Percentiles rank a stretch among this genome's conserved stretches.
Evolutionary conservation across 2,113 vertebrate species (phyloP).

Genomic region (Takifugu bimaculatus): DNA sequence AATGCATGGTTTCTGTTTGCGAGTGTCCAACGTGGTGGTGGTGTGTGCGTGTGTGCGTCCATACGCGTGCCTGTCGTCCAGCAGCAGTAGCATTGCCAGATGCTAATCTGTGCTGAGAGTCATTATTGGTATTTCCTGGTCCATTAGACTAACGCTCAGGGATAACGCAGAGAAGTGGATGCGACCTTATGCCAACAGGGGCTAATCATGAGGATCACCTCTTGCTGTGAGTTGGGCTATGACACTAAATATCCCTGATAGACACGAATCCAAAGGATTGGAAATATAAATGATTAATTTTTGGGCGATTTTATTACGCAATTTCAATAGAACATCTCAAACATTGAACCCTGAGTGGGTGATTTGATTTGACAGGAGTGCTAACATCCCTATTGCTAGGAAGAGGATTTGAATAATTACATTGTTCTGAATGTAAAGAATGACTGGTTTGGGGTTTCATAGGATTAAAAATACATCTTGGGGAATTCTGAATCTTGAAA

Average conservation of each 20-base stretch:
- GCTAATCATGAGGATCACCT: conserved; percentile 64
- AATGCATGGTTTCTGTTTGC: conserved; percentile 13
- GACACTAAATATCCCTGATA: conserved; percentile 62
- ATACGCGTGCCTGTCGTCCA: conserved; percentile 2
- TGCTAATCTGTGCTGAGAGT: conserved; percentile 65
- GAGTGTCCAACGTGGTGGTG: conserved; percentile 16
- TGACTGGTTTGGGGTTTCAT: neutral
- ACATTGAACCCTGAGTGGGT: conserved; percentile 55
- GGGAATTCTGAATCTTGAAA: neutral
- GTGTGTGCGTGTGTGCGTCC: conserved; percentile 8
- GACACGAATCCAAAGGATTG: conserved; percentile 34
- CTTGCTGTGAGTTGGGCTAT: conserved; percentile 54
- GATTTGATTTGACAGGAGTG: conserved; percentile 54
- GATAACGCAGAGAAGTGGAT: conserved; percentile 63
- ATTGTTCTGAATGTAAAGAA: conserved; percentile 7
- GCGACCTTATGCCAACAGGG: conserved; percentile 65
- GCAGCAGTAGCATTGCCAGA: conserved; percentile 36
- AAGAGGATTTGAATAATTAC: conserved; percentile 23
- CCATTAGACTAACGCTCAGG: conserved; percentile 69
- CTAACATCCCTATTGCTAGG: conserved; percentile 42
- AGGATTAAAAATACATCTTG: neutral
- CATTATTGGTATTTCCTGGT: conserved; percentile 65
- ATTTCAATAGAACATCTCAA: conserved; percentile 60
- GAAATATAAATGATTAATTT: conserved; percentile 54
- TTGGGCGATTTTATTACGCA: neutral